Evolutionary conservation across 2,797 vertebrate genomes (phyloP).

Genomic region (Intellagama lesueurii): DNA sequence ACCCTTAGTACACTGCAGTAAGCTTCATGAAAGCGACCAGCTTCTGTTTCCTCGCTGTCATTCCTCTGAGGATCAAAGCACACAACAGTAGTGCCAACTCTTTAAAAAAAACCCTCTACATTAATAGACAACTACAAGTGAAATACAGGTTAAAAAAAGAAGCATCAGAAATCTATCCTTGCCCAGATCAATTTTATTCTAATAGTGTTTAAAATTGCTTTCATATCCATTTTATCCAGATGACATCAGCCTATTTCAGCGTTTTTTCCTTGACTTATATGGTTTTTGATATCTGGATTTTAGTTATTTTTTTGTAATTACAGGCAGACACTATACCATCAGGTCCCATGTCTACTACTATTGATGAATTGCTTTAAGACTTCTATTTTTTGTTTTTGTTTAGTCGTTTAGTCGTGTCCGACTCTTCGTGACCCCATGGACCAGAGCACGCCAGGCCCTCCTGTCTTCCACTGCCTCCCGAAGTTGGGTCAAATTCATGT

Average conservation of each 20-base stretch:
- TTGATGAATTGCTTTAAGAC: no score
- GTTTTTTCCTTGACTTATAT: not conserved
- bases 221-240: not conserved
- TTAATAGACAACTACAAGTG: not conserved
- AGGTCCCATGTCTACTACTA: no score
- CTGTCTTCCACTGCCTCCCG: no score
- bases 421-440: no score
- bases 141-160: not conserved
- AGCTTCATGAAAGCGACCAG: no score
- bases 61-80: not conserved
- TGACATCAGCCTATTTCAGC: not conserved
- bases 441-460: no score
- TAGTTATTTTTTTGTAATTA: not conserved
- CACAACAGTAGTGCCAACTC: not conserved
- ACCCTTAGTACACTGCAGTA: no score
- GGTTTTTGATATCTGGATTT: not conserved
- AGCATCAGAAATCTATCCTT: not conserved
- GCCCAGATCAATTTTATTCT: not conserved
- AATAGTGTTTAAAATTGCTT: not conserved
- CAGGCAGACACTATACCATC: no score
- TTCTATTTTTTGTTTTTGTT: no score
- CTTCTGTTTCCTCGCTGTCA: no score
- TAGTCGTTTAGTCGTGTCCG: no score
- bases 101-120: not conserved
- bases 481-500: no score